Evolutionary conservation across 1,140 invertebrate genomes (phyloP).

Genomic region (Lithobius niger): DNA sequence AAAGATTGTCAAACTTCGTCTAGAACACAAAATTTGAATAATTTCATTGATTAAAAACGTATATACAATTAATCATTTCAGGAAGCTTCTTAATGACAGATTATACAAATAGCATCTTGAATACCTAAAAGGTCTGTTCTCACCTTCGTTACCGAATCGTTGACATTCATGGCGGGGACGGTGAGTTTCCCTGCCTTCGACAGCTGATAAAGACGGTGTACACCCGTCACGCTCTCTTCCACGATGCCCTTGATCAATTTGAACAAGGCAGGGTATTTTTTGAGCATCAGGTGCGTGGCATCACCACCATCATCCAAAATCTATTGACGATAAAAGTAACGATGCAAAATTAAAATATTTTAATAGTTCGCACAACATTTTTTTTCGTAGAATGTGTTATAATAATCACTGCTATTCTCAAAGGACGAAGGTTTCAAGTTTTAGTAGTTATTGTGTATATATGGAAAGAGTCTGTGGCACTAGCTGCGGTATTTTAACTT

Average conservation of each 20-base stretch:
- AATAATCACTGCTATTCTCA: no score
- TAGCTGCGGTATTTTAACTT: no score
- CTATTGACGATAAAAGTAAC: slow-evolving; percentile 29
- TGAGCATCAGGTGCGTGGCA: slow-evolving; percentile 90
- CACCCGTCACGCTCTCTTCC: slow-evolving; percentile 94
- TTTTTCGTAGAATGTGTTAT: no score
- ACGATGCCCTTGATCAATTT: slow-evolving; percentile 94
- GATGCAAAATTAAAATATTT: neutral
- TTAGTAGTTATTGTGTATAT: no score
- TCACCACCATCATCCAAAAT: slow-evolving; percentile 96
- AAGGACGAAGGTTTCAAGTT: no score
- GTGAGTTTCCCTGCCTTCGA: slow-evolving; percentile 86
- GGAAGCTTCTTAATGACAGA: neutral
- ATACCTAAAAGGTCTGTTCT: neutral
- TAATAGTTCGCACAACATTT: no score
- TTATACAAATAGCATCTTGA: no score
- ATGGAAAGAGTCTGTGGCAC: no score
- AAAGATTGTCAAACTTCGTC: slow-evolving; percentile 97
- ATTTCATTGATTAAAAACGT: slow-evolving; percentile 5
- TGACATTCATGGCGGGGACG: slow-evolving; percentile 98
- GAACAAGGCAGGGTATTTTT: slow-evolving; percentile 90
- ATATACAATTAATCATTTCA: neutral
- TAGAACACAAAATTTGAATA: slow-evolving; percentile 26
- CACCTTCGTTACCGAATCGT: slow-evolving; percentile 89
- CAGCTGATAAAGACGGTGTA: slow-evolving; percentile 90